Conservation (phyloP, 2,113 vertebrate species). For the Paraplagusia blochii region DNA sequence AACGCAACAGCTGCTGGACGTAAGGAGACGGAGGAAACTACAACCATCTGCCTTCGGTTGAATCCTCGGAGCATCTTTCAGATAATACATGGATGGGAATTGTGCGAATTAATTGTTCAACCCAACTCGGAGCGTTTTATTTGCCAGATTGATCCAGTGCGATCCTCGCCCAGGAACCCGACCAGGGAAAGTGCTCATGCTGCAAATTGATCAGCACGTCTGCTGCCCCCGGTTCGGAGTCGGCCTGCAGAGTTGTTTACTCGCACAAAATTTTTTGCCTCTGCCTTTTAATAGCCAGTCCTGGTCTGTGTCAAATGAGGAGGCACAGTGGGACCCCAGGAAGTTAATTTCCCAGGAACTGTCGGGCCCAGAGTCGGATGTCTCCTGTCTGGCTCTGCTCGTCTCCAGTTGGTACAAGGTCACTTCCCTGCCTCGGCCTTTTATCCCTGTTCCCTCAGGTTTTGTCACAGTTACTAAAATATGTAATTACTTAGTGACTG, state of each 20-base stretch:
- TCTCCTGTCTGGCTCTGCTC: conserved; percentile 24
- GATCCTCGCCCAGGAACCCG: background rate
- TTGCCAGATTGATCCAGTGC: background rate
- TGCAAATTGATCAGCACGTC: conserved; percentile 27
- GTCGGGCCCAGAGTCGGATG: conserved; percentile 18
- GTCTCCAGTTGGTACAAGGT: conserved; percentile 9
- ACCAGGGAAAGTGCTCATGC: conserved; percentile 3
- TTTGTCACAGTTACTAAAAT: background rate
- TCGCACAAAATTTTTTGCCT: conserved; percentile 43
- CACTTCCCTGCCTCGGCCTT: conserved; percentile 24
- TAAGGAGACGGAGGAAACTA: too few relatives aligned
- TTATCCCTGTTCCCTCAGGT: background rate
- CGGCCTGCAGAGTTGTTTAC: conserved; percentile 45
- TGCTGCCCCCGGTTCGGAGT: conserved; percentile 11
- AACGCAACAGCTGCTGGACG: too few relatives aligned
- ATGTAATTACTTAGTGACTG: too few relatives aligned
- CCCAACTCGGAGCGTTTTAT: background rate
- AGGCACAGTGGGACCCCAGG: conserved; percentile 44
- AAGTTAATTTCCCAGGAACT: conserved; percentile 52
- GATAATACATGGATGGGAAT: too few relatives aligned
- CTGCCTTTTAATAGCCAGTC: conserved; percentile 33
- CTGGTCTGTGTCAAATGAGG: conserved; percentile 53
- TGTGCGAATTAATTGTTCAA: too few relatives aligned
- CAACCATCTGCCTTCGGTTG: too few relatives aligned
- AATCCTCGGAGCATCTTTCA: too few relatives aligned